Base-by-base conservation (phyloP, 1,140 invertebrate genomes). In the Pseudomyrmex cubaensis region DNA sequence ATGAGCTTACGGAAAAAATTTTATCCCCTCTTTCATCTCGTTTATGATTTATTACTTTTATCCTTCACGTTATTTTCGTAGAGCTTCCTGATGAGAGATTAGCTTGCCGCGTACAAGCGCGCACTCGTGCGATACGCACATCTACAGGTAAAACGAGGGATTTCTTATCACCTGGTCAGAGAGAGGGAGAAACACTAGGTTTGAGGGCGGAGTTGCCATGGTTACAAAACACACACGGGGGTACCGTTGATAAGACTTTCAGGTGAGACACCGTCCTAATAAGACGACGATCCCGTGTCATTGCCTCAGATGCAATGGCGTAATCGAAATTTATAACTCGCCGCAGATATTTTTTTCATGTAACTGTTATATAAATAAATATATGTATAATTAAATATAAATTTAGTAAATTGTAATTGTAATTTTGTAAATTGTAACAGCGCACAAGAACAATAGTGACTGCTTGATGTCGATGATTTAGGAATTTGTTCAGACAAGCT, bases 161-260 rank as follows among this genome's bases (percentile, higher is more conserved):
- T 54, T 50, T 74, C 82, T 92, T 92, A 93, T 92, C 91, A 74
- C 59, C 17, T 82, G 67, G 82, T 44, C 66, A 22, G 75, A 72
- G 82, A 57, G 44, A 82, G 83, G 52, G 63, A 70, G 50, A 83
- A 35, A 35, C 35, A 35, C 35, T 7, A 35, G 5, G 59, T 52
- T 62, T 62, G 63, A 74, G 76, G 76, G 59, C 54, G 80, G 78
- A 86, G 90, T 92, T 83, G 91, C 90, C 92, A 93, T 92, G 85
- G 91, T 92, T 91, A 90, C 92, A 91, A 44, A 90, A 89, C 87
- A 93, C 83, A 93, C 89, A 91, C 76, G 17, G 82, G 89, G 85
- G 89, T 92, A 87, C 87, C 84, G 76, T 66, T 91, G 92, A 93
- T 93, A 93, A 93, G 86, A 85, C 70, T 73, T 25, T 92, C 90